Percentiles rank a stretch among this genome's conserved stretches.
Conservation (phyloP, 23 tunicate species). For the Styela clava region DNA sequence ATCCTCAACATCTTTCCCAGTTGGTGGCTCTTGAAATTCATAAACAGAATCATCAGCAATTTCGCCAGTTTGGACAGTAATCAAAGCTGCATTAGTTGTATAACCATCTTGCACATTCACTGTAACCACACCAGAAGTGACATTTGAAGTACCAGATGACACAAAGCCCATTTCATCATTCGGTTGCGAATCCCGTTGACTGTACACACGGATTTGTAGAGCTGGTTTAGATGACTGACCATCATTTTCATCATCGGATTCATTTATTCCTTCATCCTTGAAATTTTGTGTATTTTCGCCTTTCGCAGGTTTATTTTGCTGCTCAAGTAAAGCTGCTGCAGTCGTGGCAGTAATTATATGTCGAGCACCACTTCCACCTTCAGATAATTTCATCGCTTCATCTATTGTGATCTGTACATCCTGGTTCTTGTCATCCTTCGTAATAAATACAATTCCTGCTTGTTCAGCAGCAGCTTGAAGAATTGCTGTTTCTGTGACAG, state of each 20-base stretch:
- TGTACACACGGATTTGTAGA: slow-evolving; percentile 84
- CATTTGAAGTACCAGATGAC: slow-evolving; percentile 22
- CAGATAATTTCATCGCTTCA: slow-evolving; percentile 84
- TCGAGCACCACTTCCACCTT: slow-evolving; percentile 28
- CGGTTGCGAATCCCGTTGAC: slow-evolving; percentile 63
- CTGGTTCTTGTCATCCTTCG: slow-evolving; percentile 66
- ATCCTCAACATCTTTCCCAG: slow-evolving; percentile 68
- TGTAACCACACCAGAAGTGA: slow-evolving; percentile 6
- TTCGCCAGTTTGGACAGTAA: neutral
- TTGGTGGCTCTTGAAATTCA: slow-evolving; percentile 98
- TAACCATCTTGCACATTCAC: slow-evolving; percentile 20
- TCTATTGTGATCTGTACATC: slow-evolving; percentile 84
- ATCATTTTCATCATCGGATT: slow-evolving; percentile 66
- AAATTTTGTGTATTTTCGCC: slow-evolving; percentile 23
- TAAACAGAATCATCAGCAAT: slow-evolving; percentile 86
- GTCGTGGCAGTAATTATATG: slow-evolving; percentile 78
- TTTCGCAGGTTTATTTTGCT: slow-evolving; percentile 9
- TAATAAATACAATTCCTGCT: slow-evolving; percentile 91
- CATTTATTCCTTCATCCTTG: slow-evolving; percentile 61
- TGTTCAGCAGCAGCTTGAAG: slow-evolving; percentile 99
- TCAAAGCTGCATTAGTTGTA: neutral
- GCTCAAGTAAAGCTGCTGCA: slow-evolving; percentile 72
- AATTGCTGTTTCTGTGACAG: slow-evolving; percentile 92
- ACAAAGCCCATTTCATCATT: neutral
- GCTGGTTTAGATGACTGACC: slow-evolving; percentile 52